Percentiles rank a stretch among this genome's conserved stretches.
Conservation (phyloP, 2,888 invertebrate species). For the Dryobota labecula region DNA sequence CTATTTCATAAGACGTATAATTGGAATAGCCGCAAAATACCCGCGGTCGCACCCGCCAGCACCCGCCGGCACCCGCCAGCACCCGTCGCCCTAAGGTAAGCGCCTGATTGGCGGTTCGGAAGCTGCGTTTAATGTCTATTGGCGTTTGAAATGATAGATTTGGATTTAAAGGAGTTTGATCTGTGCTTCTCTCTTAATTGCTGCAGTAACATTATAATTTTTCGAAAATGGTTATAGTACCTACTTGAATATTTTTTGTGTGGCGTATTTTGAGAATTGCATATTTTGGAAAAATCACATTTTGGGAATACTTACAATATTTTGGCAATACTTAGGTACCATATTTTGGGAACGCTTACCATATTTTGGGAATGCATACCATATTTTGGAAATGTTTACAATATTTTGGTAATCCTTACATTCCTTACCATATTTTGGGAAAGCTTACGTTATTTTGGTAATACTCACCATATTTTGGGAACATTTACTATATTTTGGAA, state of each 20-base stretch:
- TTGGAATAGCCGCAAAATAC: constrained; percentile 86
- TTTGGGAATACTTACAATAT: neutral
- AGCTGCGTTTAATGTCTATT: constrained; percentile 36
- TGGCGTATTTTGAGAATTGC: neutral
- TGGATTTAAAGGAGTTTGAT: neutral
- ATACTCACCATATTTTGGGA: neutral
- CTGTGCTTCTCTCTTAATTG: neutral
- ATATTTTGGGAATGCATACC: neutral
- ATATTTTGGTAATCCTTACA: neutral
- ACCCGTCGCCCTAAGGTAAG: constrained; percentile 38
- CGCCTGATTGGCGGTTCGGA: constrained; percentile 27
- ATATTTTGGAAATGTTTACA: neutral
- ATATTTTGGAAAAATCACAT: neutral
- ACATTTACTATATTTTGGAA: neutral
- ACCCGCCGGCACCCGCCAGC: constrained; percentile 2
- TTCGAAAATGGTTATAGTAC: neutral
- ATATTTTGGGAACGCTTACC: neutral
- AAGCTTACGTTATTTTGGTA: neutral
- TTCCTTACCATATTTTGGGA: neutral
- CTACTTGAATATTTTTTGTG: neutral
- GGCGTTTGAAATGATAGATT: neutral
- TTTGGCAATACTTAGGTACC: neutral
- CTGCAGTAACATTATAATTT: neutral
- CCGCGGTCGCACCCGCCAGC: constrained; percentile 50
- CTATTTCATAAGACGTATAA: constrained; percentile 90